Conservation (phyloP, 2,113 vertebrate genomes). For the Spea multiplicata region DNA sequence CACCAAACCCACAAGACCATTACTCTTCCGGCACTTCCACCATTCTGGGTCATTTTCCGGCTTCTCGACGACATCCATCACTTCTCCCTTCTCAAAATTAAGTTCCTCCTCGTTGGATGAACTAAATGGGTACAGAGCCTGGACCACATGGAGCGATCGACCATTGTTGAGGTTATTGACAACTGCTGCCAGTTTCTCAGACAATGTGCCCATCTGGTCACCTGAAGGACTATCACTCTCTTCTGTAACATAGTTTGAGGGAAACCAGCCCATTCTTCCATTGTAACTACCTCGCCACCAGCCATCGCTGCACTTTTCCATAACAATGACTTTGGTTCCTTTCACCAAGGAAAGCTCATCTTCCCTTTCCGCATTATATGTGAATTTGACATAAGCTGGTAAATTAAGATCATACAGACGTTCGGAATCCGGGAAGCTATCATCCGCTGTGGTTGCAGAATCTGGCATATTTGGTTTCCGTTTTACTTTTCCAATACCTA, state of each 20-base stretch:
- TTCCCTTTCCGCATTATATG: slow-evolving; percentile 84
- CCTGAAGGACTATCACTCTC: slow-evolving; percentile 77
- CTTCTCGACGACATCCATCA: slow-evolving; percentile 90
- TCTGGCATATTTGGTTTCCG: slow-evolving; percentile 79
- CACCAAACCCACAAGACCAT: slow-evolving; percentile 83
- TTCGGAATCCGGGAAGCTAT: slow-evolving; percentile 76
- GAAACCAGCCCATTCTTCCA: slow-evolving; percentile 85
- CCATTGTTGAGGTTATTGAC: slow-evolving; percentile 76
- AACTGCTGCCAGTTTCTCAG: slow-evolving; percentile 80
- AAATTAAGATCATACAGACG: slow-evolving; percentile 86
- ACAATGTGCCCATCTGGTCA: slow-evolving; percentile 73
- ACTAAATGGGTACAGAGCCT: slow-evolving; percentile 87
- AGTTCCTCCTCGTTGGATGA: slow-evolving; percentile 87
- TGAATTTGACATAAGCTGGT: slow-evolving; percentile 87
- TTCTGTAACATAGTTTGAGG: slow-evolving; percentile 89
- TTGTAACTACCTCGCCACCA: slow-evolving; percentile 88
- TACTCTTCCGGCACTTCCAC: slow-evolving; percentile 89
- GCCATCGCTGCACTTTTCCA: slow-evolving; percentile 91
- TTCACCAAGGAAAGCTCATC: slow-evolving; percentile 86
- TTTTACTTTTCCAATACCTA: slow-evolving; percentile 88
- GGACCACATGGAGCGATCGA: slow-evolving; percentile 78
- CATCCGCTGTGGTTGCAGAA: slow-evolving; percentile 77
- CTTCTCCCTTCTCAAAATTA: slow-evolving; percentile 85
- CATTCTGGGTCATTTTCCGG: slow-evolving; percentile 90
- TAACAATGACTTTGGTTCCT: slow-evolving; percentile 84